Conservation (phyloP, 2,113 vertebrate genomes). For the Tiliqua scincoides region DNA sequence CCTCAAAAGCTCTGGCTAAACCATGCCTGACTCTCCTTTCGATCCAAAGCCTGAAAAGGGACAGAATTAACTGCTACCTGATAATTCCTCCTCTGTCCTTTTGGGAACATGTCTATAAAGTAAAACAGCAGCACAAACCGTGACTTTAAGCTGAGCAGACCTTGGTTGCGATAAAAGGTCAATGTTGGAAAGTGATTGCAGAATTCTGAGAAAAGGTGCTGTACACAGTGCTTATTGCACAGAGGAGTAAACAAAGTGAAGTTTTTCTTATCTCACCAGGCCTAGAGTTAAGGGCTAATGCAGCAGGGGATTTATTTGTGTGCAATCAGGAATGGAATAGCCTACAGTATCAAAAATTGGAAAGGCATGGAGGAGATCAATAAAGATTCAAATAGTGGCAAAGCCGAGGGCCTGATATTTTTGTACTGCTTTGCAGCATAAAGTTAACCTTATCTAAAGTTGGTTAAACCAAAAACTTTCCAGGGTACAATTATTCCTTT, state of each 20-base stretch:
- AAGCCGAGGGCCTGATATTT: background rate
- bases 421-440: conserved; percentile 7
- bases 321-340: background rate
- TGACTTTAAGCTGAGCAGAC: background rate
- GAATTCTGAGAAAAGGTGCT: conserved; percentile 3
- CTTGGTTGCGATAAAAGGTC: conserved; percentile 5
- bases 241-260: conserved; percentile 25
- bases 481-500: background rate
- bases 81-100: conserved; percentile 5
- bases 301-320: conserved; percentile 12
- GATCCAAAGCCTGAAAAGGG: background rate
- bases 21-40: background rate
- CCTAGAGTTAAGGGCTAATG: background rate
- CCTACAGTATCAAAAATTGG: conserved; percentile 12
- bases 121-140: background rate
- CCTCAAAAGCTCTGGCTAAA: conserved; percentile 14
- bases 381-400: conserved; percentile 24
- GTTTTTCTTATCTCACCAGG: background rate
- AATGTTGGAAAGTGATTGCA: background rate
- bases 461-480: conserved; percentile 20
- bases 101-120: background rate
- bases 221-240: background rate
- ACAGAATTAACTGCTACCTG: conserved; percentile 30
- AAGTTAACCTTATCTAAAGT: conserved; percentile 19
- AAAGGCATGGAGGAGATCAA: conserved; percentile 31